phyloP scores from a whole-genome alignment of 53 echinoderm and acorn worm genomes.

The Holothuria leucospilota region DNA sequence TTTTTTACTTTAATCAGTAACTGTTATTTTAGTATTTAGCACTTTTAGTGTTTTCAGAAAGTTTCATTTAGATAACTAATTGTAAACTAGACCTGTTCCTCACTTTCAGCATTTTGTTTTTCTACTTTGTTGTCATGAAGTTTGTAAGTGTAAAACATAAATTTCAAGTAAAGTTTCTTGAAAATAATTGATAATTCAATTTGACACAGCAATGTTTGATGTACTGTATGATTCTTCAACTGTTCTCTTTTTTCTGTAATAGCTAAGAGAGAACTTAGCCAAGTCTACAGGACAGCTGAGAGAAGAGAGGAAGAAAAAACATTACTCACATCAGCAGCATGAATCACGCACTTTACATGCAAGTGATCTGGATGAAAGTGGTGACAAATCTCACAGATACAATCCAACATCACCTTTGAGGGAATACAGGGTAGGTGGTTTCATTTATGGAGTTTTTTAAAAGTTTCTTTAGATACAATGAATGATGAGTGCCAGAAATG shows the following conservation, averaged over 20 bases:
- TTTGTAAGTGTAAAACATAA: no score
- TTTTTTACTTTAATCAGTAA: no score
- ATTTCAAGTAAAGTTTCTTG: no score
- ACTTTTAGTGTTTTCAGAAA: no score
- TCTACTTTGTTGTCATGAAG: no score
- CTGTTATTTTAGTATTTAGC: no score
- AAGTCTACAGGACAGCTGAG: slow-evolving; percentile 70
- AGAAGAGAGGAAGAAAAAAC: slow-evolving; percentile 52
- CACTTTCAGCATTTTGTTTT: no score
- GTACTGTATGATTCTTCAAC: no score
- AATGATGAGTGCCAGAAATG: not conserved
- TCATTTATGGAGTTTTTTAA: not conserved
- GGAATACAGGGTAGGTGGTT: slow-evolving; percentile 67
- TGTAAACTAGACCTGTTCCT: no score
- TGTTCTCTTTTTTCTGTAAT: not conserved
- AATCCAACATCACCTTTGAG: slow-evolving; percentile 73
- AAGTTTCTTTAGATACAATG: not conserved
- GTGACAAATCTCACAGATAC: slow-evolving; percentile 50
- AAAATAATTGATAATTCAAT: no score
- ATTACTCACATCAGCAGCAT: slow-evolving; percentile 6
- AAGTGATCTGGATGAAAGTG: slow-evolving; percentile 70
- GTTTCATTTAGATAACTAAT: no score
- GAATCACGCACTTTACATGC: slow-evolving; percentile 63
- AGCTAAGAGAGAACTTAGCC: slow-evolving; percentile 73
- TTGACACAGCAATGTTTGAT: no score